A percentile compares a stretch with the other conserved stretches of the same genome.
These are phyloP conservation scores for Macropis europaea DNA, from an alignment of 2,888 invertebrate species.

Conservation along the genomic window DNA sequence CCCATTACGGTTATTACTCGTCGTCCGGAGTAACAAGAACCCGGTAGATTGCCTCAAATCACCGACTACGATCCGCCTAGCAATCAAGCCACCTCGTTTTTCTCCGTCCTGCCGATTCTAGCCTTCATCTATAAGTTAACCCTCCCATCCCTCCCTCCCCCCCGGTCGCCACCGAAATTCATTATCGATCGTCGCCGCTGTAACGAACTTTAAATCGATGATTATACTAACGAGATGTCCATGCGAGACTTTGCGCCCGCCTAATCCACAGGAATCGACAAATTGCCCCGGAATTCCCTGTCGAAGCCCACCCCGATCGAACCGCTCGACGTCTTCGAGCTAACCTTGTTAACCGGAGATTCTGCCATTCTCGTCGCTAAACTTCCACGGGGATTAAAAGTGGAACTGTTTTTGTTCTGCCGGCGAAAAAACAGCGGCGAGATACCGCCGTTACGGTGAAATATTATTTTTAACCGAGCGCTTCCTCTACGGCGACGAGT, in stretches of 20 bases:
- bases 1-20: constrained; percentile 78
- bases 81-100: constrained; percentile 72
- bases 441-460: constrained; percentile 17
- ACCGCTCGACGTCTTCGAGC: no score
- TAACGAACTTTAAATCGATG: constrained; percentile 76
- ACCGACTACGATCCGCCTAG: constrained; percentile 76
- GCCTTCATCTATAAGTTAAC: constrained; percentile 56
- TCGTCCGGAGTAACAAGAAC: constrained; percentile 76
- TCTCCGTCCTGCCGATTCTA: constrained; percentile 62
- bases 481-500: constrained; percentile 26
- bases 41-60: constrained; percentile 76
- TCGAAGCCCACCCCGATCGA: neutral
- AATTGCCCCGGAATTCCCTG: constrained; percentile 8
- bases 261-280: constrained; percentile 23
- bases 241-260: constrained; percentile 51
- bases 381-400: neutral
- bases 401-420: neutral
- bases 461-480: constrained; percentile 60
- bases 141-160: neutral
- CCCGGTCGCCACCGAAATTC: constrained; percentile 62
- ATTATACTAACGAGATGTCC: constrained; percentile 68
- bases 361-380: neutral
- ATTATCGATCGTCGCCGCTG: constrained; percentile 69
- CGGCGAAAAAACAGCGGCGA: neutral
- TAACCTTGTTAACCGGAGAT: neutral